A percentile compares a stretch with the other conserved stretches of the same genome.
These are phyloP conservation scores for Torymus aiolomorphi DNA, from an alignment of 2,888 invertebrate genomes.

Conservation along the genomic window DNA sequence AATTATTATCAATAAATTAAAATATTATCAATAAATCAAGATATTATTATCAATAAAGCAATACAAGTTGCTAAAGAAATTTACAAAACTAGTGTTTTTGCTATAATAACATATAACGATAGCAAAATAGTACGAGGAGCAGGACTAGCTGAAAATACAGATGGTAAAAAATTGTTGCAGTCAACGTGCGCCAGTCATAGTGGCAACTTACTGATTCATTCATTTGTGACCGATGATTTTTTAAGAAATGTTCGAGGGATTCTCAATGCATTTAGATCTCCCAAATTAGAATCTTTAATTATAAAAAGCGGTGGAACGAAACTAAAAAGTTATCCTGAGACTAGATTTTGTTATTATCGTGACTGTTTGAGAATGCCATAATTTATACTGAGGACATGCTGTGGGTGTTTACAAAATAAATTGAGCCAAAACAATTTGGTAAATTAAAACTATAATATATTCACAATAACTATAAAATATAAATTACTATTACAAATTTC, in stretches of 20 bases:
- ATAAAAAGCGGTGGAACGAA: not conserved
- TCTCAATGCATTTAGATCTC: not conserved
- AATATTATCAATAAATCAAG: too few relatives aligned
- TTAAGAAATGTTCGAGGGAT: not conserved
- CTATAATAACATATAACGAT: conserved; percentile 5
- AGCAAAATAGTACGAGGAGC: not conserved
- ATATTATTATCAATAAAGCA: not conserved
- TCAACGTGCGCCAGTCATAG: conserved; percentile 16
- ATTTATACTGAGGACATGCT: too few relatives aligned
- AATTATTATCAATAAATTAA: too few relatives aligned
- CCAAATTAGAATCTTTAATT: not conserved
- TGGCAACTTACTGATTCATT: not conserved
- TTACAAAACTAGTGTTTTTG: not conserved
- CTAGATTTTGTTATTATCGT: conserved; percentile 25
- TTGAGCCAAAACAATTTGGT: too few relatives aligned
- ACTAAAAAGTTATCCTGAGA: conserved; percentile 18
- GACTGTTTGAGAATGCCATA: too few relatives aligned
- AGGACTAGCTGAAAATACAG: not conserved
- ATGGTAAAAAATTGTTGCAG: conserved; percentile 1
- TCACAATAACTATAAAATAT: too few relatives aligned
- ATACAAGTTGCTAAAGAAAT: not conserved
- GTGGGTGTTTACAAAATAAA: too few relatives aligned
- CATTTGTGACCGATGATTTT: not conserved
- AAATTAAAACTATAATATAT: too few relatives aligned
- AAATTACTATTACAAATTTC: too few relatives aligned